Base-by-base conservation (phyloP, 2,888 invertebrate genomes). In the Dicyrtoma fusca region DNA sequence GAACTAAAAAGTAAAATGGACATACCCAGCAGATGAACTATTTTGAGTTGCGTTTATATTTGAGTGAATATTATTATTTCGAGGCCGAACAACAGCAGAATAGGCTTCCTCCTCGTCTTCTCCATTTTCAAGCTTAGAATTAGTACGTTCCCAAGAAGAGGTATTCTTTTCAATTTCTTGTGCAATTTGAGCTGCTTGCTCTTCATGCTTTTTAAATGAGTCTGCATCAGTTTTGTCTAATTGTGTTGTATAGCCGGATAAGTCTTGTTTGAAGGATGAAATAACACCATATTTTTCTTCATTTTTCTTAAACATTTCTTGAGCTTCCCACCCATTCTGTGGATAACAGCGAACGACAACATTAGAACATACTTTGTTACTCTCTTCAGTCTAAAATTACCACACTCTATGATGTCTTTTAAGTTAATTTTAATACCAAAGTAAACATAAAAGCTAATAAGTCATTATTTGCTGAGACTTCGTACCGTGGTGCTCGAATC, bases 281-380 rank as follows among this genome's bases (percentile, higher is more conserved):
- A 91, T 91, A 11, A 97, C 94, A 69, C 97, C 95, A 84, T 96
- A 97, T 78, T 92, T 88, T 83, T 89, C 88, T 83, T 94, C 94
- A 85, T 97, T 97, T 83, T 91, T 93, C 78, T 91, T 88, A 85
- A 98, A 98, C 97, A 98, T 98, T 81, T 97, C 97, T 84, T 92
- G 90, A 1, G 92, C 91, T 86, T 96, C 94, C 97, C 98, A 98
- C 73, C 97, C 97, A 86, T 95, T 95, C 84, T 85, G 25, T 25
- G 5, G 21, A 53, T 10, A 1, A 53, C 53, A 53, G 17, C 10
- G 10, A 1, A 17, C 53, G 6, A 17, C 53, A 17, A 17, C n/a
- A n/a, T n/a, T n/a, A n/a, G n/a, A n/a, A n/a, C n/a, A n/a, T n/a
- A n/a, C n/a, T n/a, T n/a, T n/a, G n/a, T n/a, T n/a, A n/a, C n/a